Base-by-base conservation (phyloP, 2,113 vertebrate genomes). In the Odontophorus gujanensis region DNA sequence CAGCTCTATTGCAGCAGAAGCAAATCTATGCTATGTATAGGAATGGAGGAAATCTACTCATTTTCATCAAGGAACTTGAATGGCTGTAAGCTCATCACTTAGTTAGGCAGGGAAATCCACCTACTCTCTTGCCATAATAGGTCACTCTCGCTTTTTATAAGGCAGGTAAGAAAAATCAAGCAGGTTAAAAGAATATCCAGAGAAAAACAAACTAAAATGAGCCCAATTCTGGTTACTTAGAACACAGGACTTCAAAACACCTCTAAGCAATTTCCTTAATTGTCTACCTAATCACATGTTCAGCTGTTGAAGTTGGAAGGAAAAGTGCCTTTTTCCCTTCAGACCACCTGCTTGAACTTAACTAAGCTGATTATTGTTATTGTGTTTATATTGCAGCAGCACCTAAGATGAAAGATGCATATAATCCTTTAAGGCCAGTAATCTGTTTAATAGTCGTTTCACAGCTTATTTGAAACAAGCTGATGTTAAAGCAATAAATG, bases 391-490 rank as follows among this genome's bases (percentile, higher is more conserved):
- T 1, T 89, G 74, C 89, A 84, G 77, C 81, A 81, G 81, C 58
- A 87, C 71, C 83, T 57, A 72, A 50, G 18, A 89, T 82, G 81
- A 89, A 69, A 89, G 86, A 90, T 73, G 75, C 43, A 19, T 14
- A 36, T 81, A 95, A 94, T 87, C 81, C 78, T 93, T 87, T 81
- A 87, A 95, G 62, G 81, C 81, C 69, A 84, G 81, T 93, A 90
- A 94, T 92, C 83, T 92, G 40, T 84, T 78, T 90, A 93, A 88
- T 7, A 90, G 83, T 53, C 45, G 90, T 93, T 93, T 89, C 90
- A 94, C 63, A 81, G 92, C 71, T 93, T 94, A 86, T 93, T 89
- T 92, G 53, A 85, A 96, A 89, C 71, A 90, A 87, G 62, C 45
- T 89, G 91, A 93, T 82, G 53, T 81, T 66, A 82, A 78, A 10